Percentiles rank a stretch among this genome's conserved stretches.
Conservation (phyloP, 2,888 invertebrate genomes). For the Chloroclystis v-ata region DNA sequence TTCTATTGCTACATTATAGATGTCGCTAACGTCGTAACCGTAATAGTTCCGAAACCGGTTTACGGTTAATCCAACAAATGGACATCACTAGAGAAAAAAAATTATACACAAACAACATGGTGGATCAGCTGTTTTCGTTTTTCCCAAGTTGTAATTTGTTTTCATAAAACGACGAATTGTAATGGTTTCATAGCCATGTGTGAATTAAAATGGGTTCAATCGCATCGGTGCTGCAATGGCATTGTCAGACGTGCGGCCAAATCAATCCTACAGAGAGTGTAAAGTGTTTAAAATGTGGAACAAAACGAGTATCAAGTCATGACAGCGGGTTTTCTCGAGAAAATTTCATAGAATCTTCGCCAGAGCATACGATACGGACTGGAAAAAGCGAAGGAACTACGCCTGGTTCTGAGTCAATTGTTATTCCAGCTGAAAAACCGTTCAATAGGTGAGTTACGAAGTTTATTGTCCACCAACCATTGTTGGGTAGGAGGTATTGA, state of each 20-base stretch:
- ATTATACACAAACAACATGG: conserved; percentile 79
- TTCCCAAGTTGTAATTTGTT: conserved; percentile 61
- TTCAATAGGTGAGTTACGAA: conserved; percentile 65
- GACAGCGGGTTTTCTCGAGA: conserved; percentile 68
- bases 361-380: conserved; percentile 61
- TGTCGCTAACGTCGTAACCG: neutral
- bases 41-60: neutral
- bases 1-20: neutral
- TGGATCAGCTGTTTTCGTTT: conserved; percentile 80
- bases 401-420: conserved; percentile 65
- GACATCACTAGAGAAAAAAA: conserved; percentile 44
- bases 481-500: conserved; percentile 64
- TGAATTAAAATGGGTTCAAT: conserved; percentile 90
- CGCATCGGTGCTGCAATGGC: conserved; percentile 96
- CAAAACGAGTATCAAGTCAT: conserved; percentile 79
- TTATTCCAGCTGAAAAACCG: conserved; percentile 61
- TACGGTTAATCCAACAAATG: conserved; percentile 4
- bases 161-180: conserved; percentile 66
- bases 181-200: conserved; percentile 77
- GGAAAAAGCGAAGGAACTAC: conserved; percentile 69
- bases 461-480: conserved; percentile 44
- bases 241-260: conserved; percentile 91
- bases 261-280: conserved; percentile 92
- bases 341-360: conserved; percentile 63
- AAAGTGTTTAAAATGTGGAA: conserved; percentile 90